Evolutionary conservation across 2,888 invertebrate genomes (phyloP), one percentile per base, ranked within the genome.

Genomic region (Seira musarum): DNA sequence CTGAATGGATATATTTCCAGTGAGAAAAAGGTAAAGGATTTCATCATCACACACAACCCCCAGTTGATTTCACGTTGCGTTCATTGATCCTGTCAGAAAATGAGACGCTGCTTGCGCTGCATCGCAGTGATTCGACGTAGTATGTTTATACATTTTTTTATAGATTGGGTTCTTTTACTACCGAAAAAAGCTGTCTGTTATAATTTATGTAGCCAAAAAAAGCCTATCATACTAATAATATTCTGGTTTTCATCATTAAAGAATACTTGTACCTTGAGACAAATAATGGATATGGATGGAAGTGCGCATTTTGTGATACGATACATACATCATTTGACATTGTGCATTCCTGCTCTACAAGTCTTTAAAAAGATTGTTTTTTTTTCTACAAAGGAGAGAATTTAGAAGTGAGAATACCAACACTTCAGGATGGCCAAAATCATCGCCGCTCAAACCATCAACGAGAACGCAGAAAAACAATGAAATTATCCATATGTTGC

Each of bases 401-500:
- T 57, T 57, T 57, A 57, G 57, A 57, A 17, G n/a, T 15, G 57
- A 57, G 30, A 5, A 6, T 40, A 57, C 69, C 57, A 69, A 57
- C 22, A 30, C 53, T 57, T 57, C 57, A n/a, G 3, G 57, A 57
- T 57, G 57, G 57, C 17, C 57, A 57, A 13, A 17, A 69, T 69
- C 69, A 61, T 60, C 60, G 24, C 40, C 65, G 21, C 40, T 40
- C 6, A 40, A 57, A n/a, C 57, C 57, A 57, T 17, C 22, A 67
- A 46, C 67, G 40, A 40, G 19, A 17, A 10, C 35, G 13, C 6
- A 24, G 24, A 65, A 40, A 63, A 19, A 19, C 70, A 60, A 70
- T 65, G 73, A 73, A 73, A 73, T 24, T 53, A 65, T 65, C 73
- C 73, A 53, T 73, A 73, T 73, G 53, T 53, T 65, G 73, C 30